phyloP scores from a whole-genome alignment of 1,140 invertebrate species.

The Anastrepha ludens region DNA sequence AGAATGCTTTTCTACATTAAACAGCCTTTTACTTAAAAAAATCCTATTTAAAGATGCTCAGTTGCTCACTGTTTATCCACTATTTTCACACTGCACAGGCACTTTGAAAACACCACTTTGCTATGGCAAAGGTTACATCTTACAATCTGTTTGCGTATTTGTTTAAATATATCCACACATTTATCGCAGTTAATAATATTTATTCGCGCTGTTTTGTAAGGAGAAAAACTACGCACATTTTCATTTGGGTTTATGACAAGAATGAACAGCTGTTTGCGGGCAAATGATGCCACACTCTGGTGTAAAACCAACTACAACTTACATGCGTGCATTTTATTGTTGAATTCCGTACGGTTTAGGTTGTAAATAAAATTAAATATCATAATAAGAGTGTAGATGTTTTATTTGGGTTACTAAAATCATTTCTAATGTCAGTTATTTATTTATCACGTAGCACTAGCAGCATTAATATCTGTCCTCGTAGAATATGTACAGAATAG shows the following conservation, averaged over 20 bases:
- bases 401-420: too few relatives aligned
- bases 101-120: neutral
- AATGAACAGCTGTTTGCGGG: neutral
- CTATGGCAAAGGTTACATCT: neutral
- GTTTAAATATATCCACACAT: neutral
- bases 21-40: neutral
- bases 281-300: neutral
- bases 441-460: neutral
- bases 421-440: too few relatives aligned
- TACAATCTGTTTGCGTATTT: neutral
- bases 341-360: too few relatives aligned
- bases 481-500: neutral
- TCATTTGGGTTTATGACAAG: neutral
- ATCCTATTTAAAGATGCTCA: neutral
- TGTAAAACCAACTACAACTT: too few relatives aligned
- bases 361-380: too few relatives aligned
- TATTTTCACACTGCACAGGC: neutral
- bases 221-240: neutral
- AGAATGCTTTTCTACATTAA: neutral
- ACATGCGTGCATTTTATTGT: too few relatives aligned
- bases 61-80: neutral
- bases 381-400: too few relatives aligned
- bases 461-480: neutral
- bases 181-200: neutral
- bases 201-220: neutral